phyloP scores from a whole-genome alignment of 2,888 invertebrate genomes.

The Abrostola triplasia region DNA sequence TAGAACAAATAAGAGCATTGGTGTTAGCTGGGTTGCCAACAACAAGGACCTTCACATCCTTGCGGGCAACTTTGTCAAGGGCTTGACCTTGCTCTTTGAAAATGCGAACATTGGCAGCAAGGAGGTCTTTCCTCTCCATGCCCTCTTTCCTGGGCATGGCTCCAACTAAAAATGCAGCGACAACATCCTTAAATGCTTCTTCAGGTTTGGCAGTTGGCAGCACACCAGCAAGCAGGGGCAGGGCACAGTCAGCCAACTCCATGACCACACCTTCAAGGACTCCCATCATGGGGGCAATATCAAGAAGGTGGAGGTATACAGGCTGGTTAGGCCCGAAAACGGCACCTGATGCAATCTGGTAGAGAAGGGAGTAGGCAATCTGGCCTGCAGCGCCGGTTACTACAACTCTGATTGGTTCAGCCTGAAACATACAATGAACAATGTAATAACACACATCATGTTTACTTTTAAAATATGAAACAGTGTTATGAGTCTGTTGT shows the following conservation, averaged over 20 bases:
- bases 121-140: constrained; percentile 99
- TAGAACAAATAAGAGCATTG: constrained; percentile 98
- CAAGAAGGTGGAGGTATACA: constrained; percentile 95
- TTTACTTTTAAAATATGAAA: no score
- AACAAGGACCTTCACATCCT: constrained; percentile 97
- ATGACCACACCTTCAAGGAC: constrained; percentile 99
- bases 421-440: constrained; percentile 79
- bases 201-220: constrained; percentile 96
- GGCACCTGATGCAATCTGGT: constrained; percentile 98
- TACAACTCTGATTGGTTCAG: constrained; percentile 96
- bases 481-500: no score
- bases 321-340: constrained; percentile 97
- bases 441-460: neutral
- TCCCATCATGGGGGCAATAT: constrained; percentile 98
- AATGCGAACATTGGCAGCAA: constrained; percentile 99
- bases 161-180: constrained; percentile 98
- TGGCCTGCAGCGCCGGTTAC: constrained; percentile 99
- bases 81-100: constrained; percentile 99
- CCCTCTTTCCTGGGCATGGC: constrained; percentile 98
- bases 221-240: constrained; percentile 95
- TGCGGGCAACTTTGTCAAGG: constrained; percentile 95
- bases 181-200: constrained; percentile 98
- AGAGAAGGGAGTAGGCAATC: constrained; percentile 98
- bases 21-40: constrained; percentile 99
- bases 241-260: constrained; percentile 98